phyloP scores from a whole-genome alignment of 2,113 vertebrate species.

The Herpetotheres cachinnans region DNA sequence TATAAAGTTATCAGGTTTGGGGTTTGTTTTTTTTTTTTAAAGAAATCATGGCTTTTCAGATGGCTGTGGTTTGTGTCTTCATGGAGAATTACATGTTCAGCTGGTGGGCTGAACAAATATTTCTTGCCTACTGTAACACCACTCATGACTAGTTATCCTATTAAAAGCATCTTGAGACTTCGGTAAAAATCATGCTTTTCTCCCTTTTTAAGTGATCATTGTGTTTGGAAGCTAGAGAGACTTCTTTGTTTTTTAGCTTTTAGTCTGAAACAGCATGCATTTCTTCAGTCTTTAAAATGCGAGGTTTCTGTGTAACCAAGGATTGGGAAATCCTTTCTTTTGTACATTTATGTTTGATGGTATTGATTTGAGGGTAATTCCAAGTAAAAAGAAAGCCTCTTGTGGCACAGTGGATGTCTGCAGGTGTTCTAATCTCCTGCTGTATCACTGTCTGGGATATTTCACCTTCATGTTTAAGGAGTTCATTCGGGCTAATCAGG shows the following conservation, averaged over 20 bases:
- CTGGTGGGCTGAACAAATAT: neutral
- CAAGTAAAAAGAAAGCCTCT: neutral
- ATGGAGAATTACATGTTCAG: neutral
- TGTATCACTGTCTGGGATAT: neutral
- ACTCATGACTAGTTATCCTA: neutral
- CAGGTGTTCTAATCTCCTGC: slow-evolving; percentile 48
- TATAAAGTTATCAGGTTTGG: neutral
- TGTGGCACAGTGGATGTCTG: neutral
- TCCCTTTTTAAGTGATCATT: neutral
- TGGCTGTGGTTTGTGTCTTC: neutral
- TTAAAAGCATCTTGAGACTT: neutral
- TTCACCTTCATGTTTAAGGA: slow-evolving; percentile 35
- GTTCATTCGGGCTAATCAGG: neutral
- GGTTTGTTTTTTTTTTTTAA: neutral
- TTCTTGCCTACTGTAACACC: neutral
- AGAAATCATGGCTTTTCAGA: neutral
- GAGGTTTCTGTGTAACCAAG: neutral
- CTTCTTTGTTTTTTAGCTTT: neutral
- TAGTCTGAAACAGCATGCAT: neutral
- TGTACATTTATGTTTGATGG: neutral
- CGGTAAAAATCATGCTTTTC: neutral
- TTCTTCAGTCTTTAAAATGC: neutral
- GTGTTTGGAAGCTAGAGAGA: neutral
- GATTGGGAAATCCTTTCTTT: neutral
- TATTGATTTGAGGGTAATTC: slow-evolving; percentile 32